Percentiles rank a stretch among this genome's conserved stretches.
These are phyloP conservation scores for Zaprionus taronus DNA, from an alignment of 1,140 invertebrate genomes.

Conservation along the genomic window DNA sequence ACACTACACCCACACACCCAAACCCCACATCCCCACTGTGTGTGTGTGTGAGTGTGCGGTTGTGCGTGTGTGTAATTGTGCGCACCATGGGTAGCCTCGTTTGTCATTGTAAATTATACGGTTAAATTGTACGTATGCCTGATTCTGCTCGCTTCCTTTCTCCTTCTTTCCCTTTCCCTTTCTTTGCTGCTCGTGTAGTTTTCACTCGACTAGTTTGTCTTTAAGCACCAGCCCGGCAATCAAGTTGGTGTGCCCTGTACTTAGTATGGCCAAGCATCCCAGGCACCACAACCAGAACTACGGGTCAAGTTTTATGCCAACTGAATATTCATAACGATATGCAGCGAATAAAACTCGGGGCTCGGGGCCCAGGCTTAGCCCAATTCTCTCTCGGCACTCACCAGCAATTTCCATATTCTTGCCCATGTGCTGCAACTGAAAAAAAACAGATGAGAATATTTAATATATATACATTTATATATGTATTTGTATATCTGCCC, in stretches of 20 bases:
- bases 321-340: constrained; percentile 69
- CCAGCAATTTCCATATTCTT: constrained; percentile 67
- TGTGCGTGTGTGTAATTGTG: constrained; percentile 70
- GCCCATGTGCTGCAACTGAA: constrained; percentile 37
- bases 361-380: constrained; percentile 23
- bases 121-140: constrained; percentile 74
- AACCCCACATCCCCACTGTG: constrained; percentile 5
- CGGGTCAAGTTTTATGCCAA: constrained; percentile 25
- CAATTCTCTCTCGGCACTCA: constrained; percentile 38
- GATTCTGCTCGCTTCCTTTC: constrained; percentile 25
- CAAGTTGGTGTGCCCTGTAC: neutral
- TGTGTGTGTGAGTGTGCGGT: constrained; percentile 4
- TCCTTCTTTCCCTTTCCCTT: neutral
- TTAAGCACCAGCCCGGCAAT: constrained; percentile 20
- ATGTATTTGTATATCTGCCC: constrained; percentile 15
- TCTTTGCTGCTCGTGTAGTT: constrained; percentile 1
- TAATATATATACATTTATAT: constrained; percentile 19
- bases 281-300: neutral
- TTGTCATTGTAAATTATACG: constrained; percentile 83
- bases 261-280: neutral
- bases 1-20: constrained; percentile 10
- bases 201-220: constrained; percentile 9
- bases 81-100: constrained; percentile 69
- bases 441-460: constrained; percentile 8
- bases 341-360: constrained; percentile 38